phyloP scores from a whole-genome alignment of 2,888 invertebrate genomes.

The Sphinx pinastri region DNA sequence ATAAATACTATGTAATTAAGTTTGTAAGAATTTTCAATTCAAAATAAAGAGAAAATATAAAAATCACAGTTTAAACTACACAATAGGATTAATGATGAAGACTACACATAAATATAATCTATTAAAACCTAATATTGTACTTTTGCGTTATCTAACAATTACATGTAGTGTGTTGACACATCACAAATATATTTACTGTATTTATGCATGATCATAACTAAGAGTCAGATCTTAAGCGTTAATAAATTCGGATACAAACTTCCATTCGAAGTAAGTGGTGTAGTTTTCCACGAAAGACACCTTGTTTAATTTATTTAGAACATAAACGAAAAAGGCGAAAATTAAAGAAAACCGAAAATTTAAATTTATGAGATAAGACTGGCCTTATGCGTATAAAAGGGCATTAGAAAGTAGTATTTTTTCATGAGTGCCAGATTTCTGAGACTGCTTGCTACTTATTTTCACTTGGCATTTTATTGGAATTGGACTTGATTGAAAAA shows the following conservation, averaged over 20 bases:
- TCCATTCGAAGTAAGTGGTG: constrained; percentile 34
- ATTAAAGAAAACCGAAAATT: neutral
- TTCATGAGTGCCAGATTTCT: no score
- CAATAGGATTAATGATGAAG: neutral
- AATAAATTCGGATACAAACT: constrained; percentile 19
- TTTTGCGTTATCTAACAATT: constrained; percentile 8
- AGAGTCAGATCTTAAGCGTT: constrained; percentile 3
- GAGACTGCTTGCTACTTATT: no score
- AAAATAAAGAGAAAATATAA: constrained; percentile 2
- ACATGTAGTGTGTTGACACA: neutral
- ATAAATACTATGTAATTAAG: constrained; percentile 5
- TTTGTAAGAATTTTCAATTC: constrained; percentile 2
- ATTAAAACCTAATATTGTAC: constrained; percentile 23
- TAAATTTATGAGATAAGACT: constrained; percentile 10
- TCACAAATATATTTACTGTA: constrained; percentile 1
- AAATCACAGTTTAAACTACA: constrained; percentile 19
- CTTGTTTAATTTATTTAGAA: constrained; percentile 45
- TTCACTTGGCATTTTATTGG: no score
- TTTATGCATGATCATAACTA: neutral
- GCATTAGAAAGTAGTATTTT: no score
- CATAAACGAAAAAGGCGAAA: constrained; percentile 47
- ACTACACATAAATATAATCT: neutral
- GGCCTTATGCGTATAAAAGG: neutral
- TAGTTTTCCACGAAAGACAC: constrained; percentile 32
- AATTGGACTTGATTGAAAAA: no score